Base-by-base conservation (phyloP, 2,888 invertebrate genomes). In the Tanaodytes sp. region DNA sequence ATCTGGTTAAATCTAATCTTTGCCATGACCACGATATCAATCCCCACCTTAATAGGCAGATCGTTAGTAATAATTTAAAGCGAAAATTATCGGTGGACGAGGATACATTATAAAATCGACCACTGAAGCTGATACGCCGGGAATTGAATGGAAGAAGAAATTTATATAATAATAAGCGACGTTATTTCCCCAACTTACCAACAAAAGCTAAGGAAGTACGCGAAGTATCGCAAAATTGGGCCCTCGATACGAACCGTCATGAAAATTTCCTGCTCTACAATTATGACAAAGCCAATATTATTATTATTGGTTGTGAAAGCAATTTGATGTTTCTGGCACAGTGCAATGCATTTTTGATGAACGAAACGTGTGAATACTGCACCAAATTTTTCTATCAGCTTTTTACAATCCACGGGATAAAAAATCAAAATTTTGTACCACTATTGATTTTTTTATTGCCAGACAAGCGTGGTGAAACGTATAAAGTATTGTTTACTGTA, bases 301-400 rank as follows among this genome's bases (percentile, higher is more conserved):
- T 49, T 2, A 49, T 49, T 14, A 20, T 37, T 20, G 49, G 27
- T 6, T 27, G 27, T 9, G 9, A 27, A 27, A 27, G 27, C 27
- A 27, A 27, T 9, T 9, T 27, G 27, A 4, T 6, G 9, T 27
- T 27, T 27, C 9, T 27, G 27, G 27, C 27, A 27, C 5, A 27
- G 9, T 27, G 27, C 9, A 9, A 27, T 6, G 9, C 4, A 4
- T 4, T 33, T 33, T 33, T 33, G n/a, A 33, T 8, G 33, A n/a
- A 33, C 33, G 33, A 36, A 8, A 48, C 48, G 11, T 33, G 33
- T 19, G 19, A 48, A n/a, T 48, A 36, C 36, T 48, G 48, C 12
- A 36, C 19, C 3, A 48, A 48, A 36, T 48, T 48, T 48, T 36
- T 18, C 36, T 18, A n/a, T 6, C 48, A 48, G 9, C 12, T 48